Conservation (phyloP, 2,797 vertebrate genomes). For the Enteromius anoplus region DNA sequence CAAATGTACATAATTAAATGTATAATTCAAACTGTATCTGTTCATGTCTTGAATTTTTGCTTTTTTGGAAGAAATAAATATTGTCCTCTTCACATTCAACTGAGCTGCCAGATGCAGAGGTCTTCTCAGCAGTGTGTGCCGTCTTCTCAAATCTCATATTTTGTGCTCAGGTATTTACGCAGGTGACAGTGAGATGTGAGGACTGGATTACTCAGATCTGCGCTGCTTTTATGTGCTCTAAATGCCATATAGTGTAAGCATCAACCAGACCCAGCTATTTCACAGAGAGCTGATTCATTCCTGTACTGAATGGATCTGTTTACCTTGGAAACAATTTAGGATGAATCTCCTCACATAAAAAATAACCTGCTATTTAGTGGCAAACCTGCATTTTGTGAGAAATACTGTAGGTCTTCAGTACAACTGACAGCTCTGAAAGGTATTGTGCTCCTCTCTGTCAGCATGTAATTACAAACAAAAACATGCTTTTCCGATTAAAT, state of each 20-base stretch:
- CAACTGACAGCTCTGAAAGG: slow-evolving; percentile 40
- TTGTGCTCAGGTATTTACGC: slow-evolving; percentile 48
- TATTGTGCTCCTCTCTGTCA: slow-evolving; percentile 32
- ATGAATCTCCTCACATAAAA: slow-evolving; percentile 35
- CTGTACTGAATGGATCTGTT: slow-evolving; percentile 45
- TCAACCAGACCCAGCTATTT: slow-evolving; percentile 47
- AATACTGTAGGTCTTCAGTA: slow-evolving; percentile 28
- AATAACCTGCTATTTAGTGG: slow-evolving; percentile 35
- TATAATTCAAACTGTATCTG: not conserved
- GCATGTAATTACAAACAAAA: slow-evolving; percentile 44
- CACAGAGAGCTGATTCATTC: slow-evolving; percentile 50
- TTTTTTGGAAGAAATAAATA: not conserved
- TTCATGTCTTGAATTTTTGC: not conserved
- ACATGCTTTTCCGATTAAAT: slow-evolving; percentile 15
- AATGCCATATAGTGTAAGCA: slow-evolving; percentile 55
- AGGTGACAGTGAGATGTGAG: slow-evolving; percentile 47
- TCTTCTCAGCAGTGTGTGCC: slow-evolving; percentile 37
- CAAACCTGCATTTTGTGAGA: slow-evolving; percentile 40
- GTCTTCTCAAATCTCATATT: slow-evolving; percentile 43
- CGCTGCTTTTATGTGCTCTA: slow-evolving; percentile 52
- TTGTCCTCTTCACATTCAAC: slow-evolving; percentile 28
- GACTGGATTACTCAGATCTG: slow-evolving; percentile 40
- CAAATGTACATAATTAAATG: not conserved
- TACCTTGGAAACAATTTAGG: slow-evolving; percentile 50
- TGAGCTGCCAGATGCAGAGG: slow-evolving; percentile 26